Conservation (phyloP, 2,888 invertebrate species). For the Oscheius sp. region DNA sequence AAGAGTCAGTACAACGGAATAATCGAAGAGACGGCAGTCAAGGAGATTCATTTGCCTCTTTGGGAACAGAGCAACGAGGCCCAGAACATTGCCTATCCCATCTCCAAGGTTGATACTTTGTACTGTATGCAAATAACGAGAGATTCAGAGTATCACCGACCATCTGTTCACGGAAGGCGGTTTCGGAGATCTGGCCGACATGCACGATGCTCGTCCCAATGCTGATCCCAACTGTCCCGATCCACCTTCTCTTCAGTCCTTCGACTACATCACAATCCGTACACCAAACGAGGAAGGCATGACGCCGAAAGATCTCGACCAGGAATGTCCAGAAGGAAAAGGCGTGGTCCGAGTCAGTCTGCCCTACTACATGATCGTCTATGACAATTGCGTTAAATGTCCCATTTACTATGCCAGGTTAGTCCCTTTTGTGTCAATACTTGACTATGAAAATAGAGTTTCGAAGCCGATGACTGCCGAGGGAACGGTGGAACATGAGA, state of each 20-base stretch:
- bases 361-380: slow-evolving; percentile 16
- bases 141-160: slow-evolving; percentile 10
- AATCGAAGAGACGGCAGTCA: background rate
- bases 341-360: slow-evolving; percentile 4
- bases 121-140: background rate
- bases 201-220: slow-evolving; percentile 1
- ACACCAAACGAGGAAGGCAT: background rate
- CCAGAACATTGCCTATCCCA: slow-evolving; percentile 10
- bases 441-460: background rate
- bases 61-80: slow-evolving; percentile 16
- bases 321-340: background rate
- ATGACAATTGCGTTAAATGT: background rate
- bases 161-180: slow-evolving; percentile 22
- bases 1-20: background rate
- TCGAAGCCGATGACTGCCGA: background rate
- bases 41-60: slow-evolving; percentile 20
- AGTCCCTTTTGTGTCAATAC: background rate
- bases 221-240: background rate
- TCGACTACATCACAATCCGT: slow-evolving; percentile 2
- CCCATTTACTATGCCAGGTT: slow-evolving; percentile 21
- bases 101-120: background rate
- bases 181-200: slow-evolving; percentile 22
- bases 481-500: background rate
- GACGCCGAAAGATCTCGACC: slow-evolving; percentile 16
- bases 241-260: slow-evolving; percentile 20